Base-by-base conservation (phyloP, 2,797 vertebrate genomes). In the Anguilla megastoma region DNA sequence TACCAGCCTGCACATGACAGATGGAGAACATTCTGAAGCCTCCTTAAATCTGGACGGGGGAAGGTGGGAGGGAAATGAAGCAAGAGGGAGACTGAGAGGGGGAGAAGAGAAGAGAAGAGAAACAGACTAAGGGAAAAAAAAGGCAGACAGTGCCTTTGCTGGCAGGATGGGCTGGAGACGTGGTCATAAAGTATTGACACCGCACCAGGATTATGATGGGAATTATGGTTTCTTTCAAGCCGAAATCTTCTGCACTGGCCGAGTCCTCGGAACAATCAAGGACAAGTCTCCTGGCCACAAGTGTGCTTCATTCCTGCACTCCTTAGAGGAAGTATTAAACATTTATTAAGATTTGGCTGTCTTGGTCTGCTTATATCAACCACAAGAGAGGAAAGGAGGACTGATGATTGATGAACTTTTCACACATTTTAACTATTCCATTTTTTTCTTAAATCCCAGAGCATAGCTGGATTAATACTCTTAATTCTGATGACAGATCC, bases 11-110 rank as follows among this genome's bases (percentile, higher is more conserved):
- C 87, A 87, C 48, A 69, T 69, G 88, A 88, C 92, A 93, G 92
- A 93, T 93, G 92, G 92, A 91, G 48, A 90, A 87, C 90, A 90
- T 91, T 92, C 90, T 92, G 92, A 89, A 84, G 36, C 89, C 89
- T 85, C 89, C 88, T 86, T 87, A 90, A 87, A 89, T 90, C 90
- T 74, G 87, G 91, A 90, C 92, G 91, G 92, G 90, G 88, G 91
- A 91, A 92, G 91, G 86, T 89, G 87, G 90, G 90, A 90, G 90
- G 88, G 88, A 63, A 6, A 30, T 10, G 69, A 87, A 45, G 21
- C 52, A 16, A 58, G 30, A 60, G 52, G 10, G 50, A 14, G 79
- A 30, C 4, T 9, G 58, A 41, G 85, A 30, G 80, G 36, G 60
- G 74, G 30, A 27, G 45, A 58, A 84, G 69, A 18, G 16, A 60